These are phyloP conservation scores for Mystacornis crossleyi DNA, from an alignment of 2,113 vertebrate genomes.

Conservation along the genomic window DNA sequence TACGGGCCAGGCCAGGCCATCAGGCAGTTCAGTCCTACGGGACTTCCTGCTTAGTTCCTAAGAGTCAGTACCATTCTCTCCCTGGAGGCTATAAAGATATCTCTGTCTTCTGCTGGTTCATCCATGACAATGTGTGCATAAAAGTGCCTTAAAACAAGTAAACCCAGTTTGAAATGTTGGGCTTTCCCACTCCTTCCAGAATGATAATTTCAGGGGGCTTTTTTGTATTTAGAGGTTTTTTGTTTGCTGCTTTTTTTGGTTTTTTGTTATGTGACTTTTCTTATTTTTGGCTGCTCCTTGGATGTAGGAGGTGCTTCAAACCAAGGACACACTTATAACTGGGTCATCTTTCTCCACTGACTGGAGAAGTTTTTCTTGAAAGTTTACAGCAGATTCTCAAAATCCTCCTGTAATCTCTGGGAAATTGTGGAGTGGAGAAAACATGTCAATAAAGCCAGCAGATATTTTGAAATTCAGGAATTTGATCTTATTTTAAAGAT, in stretches of 20 bases:
- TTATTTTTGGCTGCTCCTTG: neutral
- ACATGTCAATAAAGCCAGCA: neutral
- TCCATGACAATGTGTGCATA: too few relatives aligned
- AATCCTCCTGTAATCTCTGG: neutral
- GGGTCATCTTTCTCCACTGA: neutral
- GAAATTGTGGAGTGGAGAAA: neutral
- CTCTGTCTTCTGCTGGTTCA: neutral
- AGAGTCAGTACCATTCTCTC: neutral
- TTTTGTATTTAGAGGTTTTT: neutral
- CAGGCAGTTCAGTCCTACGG: fast-evolving
- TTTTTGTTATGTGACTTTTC: neutral
- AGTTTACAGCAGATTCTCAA: neutral
- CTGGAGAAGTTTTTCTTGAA: neutral
- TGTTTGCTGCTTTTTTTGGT: neutral
- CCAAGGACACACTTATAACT: neutral
- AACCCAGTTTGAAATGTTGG: neutral
- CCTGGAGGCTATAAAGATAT: neutral
- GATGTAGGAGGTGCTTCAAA: neutral
- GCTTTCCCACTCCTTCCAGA: neutral
- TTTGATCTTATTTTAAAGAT: neutral
- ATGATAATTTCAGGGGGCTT: neutral
- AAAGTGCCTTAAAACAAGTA: neutral
- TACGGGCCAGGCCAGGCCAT: neutral
- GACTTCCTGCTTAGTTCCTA: neutral
- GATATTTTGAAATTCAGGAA: neutral